Base-by-base conservation (phyloP, 2,888 invertebrate genomes). In the Drosophila paramelanica region DNA sequence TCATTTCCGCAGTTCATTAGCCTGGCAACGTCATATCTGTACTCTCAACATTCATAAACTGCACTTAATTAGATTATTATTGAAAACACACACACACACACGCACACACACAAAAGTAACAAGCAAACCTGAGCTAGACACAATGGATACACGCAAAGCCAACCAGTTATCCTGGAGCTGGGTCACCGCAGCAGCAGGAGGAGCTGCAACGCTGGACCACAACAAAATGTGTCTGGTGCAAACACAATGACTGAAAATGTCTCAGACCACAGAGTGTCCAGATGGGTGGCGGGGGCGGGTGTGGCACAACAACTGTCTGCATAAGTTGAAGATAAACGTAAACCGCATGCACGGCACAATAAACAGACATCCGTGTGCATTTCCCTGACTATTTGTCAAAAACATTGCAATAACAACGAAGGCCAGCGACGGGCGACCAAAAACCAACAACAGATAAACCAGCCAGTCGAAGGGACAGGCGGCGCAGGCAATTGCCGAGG, bases 341-440 rank as follows among this genome's bases (percentile, higher is more conserved):
- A 83, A 88, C 85, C 88, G 79, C 88, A 85, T 81, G 83, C 88
- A 85, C 83, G 88, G 83, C 83, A 85, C 85, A 88, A 88, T 85
- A 85, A 85, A 85, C 85, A 85, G 85, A 86, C 85, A 85, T 85
- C 85, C 88, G 85, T 85, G 88, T 88, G 85, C 88, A 85, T 88
- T 85, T 85, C 88, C 85, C 81, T 85, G 81, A 88, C 85, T 85
- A 85, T 85, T 85, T 85, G 85, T 85, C 85, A 85, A 85, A 85
- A 85, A 85, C 85, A 85, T 82, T 88, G 86, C 83, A 81, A 83
- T 83, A 87, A 83, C 86, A 83, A 83, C 83, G 77, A 78, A 62
- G 83, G 78, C 73, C 77, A 78, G 46, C 66, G 70, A 64, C 65
- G 68, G 64, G 67, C 72, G 59, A 57, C 74, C 78, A 74, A 83